phyloP scores from a whole-genome alignment of 92 coral and sea anemone genomes.

The Umimayanthus kanabou region DNA sequence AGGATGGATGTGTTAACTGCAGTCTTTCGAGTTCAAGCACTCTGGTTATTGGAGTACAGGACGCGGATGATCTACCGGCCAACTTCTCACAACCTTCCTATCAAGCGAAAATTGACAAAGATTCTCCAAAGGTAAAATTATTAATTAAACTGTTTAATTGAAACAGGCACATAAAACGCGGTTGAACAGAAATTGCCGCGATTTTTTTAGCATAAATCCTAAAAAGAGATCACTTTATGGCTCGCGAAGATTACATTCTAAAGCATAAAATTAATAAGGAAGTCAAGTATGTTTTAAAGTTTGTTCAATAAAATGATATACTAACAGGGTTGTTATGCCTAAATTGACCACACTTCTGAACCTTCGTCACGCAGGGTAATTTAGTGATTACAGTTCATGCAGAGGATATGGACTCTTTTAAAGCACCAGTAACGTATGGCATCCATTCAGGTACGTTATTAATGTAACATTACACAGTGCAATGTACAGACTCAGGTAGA shows the following conservation, averaged over 20 bases:
- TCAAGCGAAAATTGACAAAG: constrained; percentile 13
- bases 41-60: not conserved
- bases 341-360: too few species aligned
- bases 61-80: constrained; percentile 36
- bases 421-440: constrained; percentile 12
- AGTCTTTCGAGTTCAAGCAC: constrained; percentile 12
- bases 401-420: constrained; percentile 34
- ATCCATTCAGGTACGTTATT: constrained; percentile 24
- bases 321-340: not conserved
- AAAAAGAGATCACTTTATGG: too few species aligned
- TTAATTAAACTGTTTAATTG: too few species aligned
- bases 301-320: too few species aligned
- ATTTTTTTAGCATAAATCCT: too few species aligned
- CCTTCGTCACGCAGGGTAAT: not conserved
- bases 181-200: not conserved
- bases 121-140: constrained; percentile 1
- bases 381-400: constrained; percentile 26
- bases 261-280: too few species aligned
- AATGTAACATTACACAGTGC: not conserved
- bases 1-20: constrained; percentile 29
- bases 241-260: too few species aligned
- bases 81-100: constrained; percentile 28
- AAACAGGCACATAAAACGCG: not conserved
- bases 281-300: too few species aligned
- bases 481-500: not conserved